These are phyloP conservation scores for Cryptocephalus primarius DNA, from an alignment of 2,888 invertebrate genomes.

Conservation along the genomic window DNA sequence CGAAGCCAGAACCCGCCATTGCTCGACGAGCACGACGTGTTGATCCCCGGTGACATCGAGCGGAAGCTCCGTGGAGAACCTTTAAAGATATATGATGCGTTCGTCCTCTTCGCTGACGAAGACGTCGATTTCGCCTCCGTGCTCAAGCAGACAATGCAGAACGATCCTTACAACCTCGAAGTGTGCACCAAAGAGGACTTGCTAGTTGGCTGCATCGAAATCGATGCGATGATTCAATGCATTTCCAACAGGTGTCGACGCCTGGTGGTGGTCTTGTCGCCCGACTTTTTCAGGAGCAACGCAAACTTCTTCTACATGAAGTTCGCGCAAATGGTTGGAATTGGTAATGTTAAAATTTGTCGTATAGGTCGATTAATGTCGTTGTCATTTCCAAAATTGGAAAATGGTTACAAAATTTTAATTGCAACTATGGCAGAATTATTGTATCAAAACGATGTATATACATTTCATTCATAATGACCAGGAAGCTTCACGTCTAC, in stretches of 20 bases:
- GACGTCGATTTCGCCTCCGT: conserved; percentile 54
- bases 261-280: conserved; percentile 69
- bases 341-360: conserved; percentile 43
- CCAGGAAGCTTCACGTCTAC: no score
- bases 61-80: conserved; percentile 17
- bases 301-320: conserved; percentile 69
- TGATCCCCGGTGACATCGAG: conserved; percentile 28
- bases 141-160: conserved; percentile 44
- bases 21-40: conserved; percentile 21
- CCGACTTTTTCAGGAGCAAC: conserved; percentile 66
- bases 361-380: no score
- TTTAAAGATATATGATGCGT: conserved; percentile 66
- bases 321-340: conserved; percentile 69
- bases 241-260: conserved; percentile 68
- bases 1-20: conserved; percentile 6
- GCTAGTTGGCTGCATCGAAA: conserved; percentile 59
- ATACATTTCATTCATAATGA: no score
- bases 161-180: conserved; percentile 49
- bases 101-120: conserved; percentile 62
- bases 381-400: no score
- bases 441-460: no score
- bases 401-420: no score
- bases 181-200: conserved; percentile 67
- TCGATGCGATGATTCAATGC: conserved; percentile 59
- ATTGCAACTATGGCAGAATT: no score